phyloP scores from a whole-genome alignment of 2,797 vertebrate species.

The Cyprinella venusta region DNA sequence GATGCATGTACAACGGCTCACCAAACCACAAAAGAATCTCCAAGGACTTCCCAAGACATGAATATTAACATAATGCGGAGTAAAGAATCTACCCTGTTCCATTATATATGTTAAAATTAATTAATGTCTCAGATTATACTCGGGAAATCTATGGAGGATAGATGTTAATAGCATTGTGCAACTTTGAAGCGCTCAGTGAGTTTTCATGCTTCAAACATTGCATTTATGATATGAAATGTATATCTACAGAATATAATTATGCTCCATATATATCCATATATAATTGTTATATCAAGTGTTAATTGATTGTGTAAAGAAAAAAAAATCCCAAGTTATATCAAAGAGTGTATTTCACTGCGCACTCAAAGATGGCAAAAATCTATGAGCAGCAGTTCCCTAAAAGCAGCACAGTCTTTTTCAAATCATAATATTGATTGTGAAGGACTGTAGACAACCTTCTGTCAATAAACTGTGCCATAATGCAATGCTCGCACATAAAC shows the following conservation, averaged over 20 bases:
- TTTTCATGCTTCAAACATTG: conserved; percentile 54
- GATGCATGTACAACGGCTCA: conserved; percentile 77
- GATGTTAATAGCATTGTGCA: conserved; percentile 61
- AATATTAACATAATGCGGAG: conserved; percentile 69
- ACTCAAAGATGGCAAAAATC: conserved; percentile 23
- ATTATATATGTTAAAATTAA: conserved; percentile 77
- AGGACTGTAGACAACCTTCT: conserved; percentile 54
- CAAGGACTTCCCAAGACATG: conserved; percentile 75
- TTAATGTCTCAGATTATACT: conserved; percentile 76
- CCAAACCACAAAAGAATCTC: conserved; percentile 62
- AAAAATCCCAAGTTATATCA: not conserved
- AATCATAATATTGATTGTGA: conserved; percentile 61
- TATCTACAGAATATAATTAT: conserved; percentile 15
- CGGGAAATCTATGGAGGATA: conserved; percentile 64
- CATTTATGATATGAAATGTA: conserved; percentile 4
- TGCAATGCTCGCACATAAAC: conserved; percentile 60
- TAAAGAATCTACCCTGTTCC: conserved; percentile 72
- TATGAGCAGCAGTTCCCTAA: conserved; percentile 36
- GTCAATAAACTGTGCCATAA: conserved; percentile 60
- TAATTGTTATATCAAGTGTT: not conserved
- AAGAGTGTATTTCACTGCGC: not conserved
- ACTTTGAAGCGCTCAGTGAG: conserved; percentile 63
- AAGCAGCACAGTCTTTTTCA: conserved; percentile 51
- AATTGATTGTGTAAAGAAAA: not conserved
- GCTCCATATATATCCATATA: not conserved